Percentiles rank a stretch among this genome's conserved stretches.
Evolutionary conservation across 1,140 invertebrate species (phyloP).

Genomic region (Drosophila guanche): DNA sequence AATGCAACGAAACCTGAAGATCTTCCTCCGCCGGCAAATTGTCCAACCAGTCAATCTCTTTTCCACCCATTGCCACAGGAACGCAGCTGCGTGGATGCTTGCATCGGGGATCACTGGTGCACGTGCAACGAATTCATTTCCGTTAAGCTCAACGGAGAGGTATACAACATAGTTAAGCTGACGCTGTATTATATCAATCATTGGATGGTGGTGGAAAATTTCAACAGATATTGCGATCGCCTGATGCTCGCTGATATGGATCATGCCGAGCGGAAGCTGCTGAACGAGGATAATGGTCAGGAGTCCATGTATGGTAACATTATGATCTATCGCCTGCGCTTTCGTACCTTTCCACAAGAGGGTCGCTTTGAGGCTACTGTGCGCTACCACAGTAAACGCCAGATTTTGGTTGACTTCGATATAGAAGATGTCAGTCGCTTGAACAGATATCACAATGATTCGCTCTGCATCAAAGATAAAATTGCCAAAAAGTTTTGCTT

Average conservation of each 20-base stretch:
- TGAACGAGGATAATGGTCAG: too few species aligned
- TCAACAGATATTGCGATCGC: slow-evolving; percentile 35
- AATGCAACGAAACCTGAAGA: slow-evolving; percentile 12
- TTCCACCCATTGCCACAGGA: slow-evolving; percentile 86
- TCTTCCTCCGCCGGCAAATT: slow-evolving; percentile 54
- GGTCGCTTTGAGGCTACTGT: slow-evolving; percentile 85
- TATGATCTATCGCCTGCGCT: neutral
- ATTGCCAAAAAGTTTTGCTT: slow-evolving; percentile 85
- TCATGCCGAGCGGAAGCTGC: slow-evolving; percentile 8
- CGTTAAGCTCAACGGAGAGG: slow-evolving; percentile 58
- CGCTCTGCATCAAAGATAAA: slow-evolving; percentile 84
- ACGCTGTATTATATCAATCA: slow-evolving; percentile 83
- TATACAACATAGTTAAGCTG: slow-evolving; percentile 83
- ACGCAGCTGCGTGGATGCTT: slow-evolving; percentile 88
- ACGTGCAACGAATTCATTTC: slow-evolving; percentile 86
- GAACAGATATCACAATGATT: slow-evolving; percentile 85
- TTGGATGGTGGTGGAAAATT: slow-evolving; percentile 24
- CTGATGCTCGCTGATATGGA: slow-evolving; percentile 26
- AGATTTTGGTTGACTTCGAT: slow-evolving; percentile 22
- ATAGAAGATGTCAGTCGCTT: slow-evolving; percentile 85
- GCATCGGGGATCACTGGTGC: slow-evolving; percentile 90
- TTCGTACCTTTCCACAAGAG: slow-evolving; percentile 63
- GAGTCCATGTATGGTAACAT: neutral
- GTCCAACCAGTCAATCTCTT: slow-evolving; percentile 87
- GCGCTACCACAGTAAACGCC: slow-evolving; percentile 54